These are phyloP conservation scores for Paradoxurus hermaphroditus DNA, from an alignment of 2,113 vertebrate genomes.

Conservation along the genomic window DNA sequence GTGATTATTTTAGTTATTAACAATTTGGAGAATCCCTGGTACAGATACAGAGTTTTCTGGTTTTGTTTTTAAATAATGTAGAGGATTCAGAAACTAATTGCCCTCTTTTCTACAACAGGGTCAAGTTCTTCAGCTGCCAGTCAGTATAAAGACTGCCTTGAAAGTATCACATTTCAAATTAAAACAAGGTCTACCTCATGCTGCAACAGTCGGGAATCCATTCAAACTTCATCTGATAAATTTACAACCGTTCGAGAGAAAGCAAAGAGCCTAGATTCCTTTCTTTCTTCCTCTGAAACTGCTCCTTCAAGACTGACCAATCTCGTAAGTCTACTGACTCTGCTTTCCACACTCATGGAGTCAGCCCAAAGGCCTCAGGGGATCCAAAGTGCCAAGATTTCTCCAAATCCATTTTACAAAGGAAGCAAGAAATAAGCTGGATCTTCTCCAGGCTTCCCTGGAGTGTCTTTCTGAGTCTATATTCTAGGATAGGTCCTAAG, in stretches of 20 bases:
- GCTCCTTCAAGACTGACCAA: constrained; percentile 8
- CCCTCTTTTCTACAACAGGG: background rate
- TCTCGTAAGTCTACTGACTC: constrained; percentile 68
- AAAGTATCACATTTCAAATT: constrained; percentile 45
- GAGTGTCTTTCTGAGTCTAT: background rate
- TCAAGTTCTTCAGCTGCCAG: constrained; percentile 34
- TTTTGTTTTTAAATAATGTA: constrained; percentile 14
- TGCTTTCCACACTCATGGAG: background rate
- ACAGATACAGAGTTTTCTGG: background rate
- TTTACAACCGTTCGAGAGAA: constrained; percentile 69
- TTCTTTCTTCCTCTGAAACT: background rate
- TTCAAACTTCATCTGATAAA: constrained; percentile 33
- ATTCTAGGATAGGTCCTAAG: background rate
- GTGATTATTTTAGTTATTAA: constrained; percentile 27
- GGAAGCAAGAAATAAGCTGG: background rate
- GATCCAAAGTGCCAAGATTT: background rate
- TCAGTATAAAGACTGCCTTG: constrained; percentile 56
- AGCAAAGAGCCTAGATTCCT: constrained; percentile 53
- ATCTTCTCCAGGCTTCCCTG: background rate
- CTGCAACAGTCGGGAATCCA: constrained; percentile 55
- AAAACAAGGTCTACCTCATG: constrained; percentile 57
- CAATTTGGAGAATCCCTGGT: background rate
- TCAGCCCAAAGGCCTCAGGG: background rate
- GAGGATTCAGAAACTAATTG: background rate
- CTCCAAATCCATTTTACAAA: background rate